Percentiles rank a stretch among this genome's conserved stretches.
phyloP scores from a whole-genome alignment of 2,888 invertebrate species.

The Microchrysa polita region DNA sequence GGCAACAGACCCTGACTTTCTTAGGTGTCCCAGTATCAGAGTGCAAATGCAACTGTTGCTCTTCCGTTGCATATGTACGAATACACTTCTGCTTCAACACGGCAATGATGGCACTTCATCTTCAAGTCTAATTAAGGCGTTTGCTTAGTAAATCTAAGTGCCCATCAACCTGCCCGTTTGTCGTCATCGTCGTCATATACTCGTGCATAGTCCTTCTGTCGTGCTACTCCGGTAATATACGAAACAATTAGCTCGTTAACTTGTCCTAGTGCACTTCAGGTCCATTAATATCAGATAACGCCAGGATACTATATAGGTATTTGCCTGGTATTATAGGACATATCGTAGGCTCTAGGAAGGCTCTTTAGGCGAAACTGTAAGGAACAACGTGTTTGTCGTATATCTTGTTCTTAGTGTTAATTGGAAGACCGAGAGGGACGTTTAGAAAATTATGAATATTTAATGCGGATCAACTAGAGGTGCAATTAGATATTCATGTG shows the following conservation, averaged over 20 bases:
- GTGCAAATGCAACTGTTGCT: conserved; percentile 39
- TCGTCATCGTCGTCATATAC: too few relatives aligned
- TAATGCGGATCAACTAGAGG: too few relatives aligned
- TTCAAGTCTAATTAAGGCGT: conserved; percentile 31
- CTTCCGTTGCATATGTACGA: not conserved
- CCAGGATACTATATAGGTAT: conserved; percentile 18
- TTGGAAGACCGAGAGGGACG: too few relatives aligned
- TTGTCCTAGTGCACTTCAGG: conserved; percentile 36
- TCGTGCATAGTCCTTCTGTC: too few relatives aligned
- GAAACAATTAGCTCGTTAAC: conserved; percentile 42
- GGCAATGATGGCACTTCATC: conserved; percentile 38
- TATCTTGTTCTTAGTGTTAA: too few relatives aligned
- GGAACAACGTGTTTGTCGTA: too few relatives aligned
- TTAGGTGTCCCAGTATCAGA: not conserved
- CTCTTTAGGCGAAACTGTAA: not conserved
- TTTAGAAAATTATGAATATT: too few relatives aligned
- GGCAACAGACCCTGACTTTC: not conserved
- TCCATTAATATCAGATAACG: conserved; percentile 39
- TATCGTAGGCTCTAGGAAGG: too few relatives aligned
- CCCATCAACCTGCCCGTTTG: conserved; percentile 22
- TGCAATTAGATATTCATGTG: too few relatives aligned
- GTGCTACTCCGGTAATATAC: conserved; percentile 8
- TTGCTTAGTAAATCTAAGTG: conserved; percentile 42
- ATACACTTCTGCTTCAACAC: conserved; percentile 13
- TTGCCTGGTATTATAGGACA: too few relatives aligned